Percentiles rank a stretch among this genome's conserved stretches.
Conservation (phyloP, 2,113 vertebrate genomes). For the Antechinus flavipes region DNA sequence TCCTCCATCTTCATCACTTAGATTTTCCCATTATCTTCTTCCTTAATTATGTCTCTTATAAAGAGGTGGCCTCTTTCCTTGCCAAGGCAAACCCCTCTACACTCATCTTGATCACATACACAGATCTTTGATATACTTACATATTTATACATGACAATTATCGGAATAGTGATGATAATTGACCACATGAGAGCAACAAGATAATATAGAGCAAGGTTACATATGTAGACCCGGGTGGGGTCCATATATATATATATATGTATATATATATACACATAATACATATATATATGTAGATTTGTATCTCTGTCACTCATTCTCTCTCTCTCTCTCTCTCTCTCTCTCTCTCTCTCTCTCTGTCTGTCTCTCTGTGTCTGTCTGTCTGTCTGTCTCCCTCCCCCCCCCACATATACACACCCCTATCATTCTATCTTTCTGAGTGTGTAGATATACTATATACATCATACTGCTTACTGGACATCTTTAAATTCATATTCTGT, state of each 20-base stretch:
- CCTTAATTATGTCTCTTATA: not conserved
- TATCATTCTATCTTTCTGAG: not conserved
- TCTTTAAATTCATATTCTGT: not conserved
- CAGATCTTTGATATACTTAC: too few relatives aligned
- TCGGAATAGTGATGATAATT: not conserved
- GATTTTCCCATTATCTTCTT: not conserved
- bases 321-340: too few relatives aligned
- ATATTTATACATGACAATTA: not conserved
- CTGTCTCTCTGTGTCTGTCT: too few relatives aligned
- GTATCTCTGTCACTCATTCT: too few relatives aligned
- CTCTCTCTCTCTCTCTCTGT: too few relatives aligned
- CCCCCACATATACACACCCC: too few relatives aligned
- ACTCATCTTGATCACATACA: too few relatives aligned
- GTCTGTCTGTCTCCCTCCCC: too few relatives aligned
- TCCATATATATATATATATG: not conserved
- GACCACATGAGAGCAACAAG: not conserved
- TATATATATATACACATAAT: not conserved
- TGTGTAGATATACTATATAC: not conserved
- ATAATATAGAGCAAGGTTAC: not conserved
- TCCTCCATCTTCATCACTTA: too few relatives aligned
- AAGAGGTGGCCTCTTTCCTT: too few relatives aligned
- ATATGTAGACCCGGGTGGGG: not conserved
- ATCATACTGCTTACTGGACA: not conserved
- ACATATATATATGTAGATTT: not conserved
- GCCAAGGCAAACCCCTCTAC: too few relatives aligned